Evolutionary conservation across 2,797 vertebrate genomes (phyloP).

Genomic region (Peromyscus attwateri): DNA sequence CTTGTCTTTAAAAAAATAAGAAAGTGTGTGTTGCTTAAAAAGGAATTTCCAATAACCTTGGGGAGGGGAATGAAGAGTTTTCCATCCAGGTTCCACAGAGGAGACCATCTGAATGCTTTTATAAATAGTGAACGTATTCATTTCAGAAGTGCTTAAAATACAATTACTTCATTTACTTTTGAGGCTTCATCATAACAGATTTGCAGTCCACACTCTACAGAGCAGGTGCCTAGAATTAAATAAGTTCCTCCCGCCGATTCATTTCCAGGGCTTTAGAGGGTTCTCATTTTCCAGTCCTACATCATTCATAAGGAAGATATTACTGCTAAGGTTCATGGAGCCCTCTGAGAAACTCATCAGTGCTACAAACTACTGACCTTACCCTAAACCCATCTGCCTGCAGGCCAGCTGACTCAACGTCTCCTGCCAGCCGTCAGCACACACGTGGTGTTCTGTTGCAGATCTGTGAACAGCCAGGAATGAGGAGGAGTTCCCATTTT

Average conservation of each 20-base stretch:
- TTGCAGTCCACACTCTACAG: slow-evolving; percentile 21
- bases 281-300: neutral
- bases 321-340: neutral
- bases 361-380: slow-evolving; percentile 95
- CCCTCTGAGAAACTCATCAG: slow-evolving; percentile 83
- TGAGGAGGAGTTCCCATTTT: slow-evolving; percentile 86
- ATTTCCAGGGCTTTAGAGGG: neutral
- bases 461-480: slow-evolving; percentile 91
- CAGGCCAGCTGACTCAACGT: slow-evolving; percentile 93
- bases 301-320: slow-evolving; percentile 13
- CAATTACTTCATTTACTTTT: slow-evolving; percentile 67
- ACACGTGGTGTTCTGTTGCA: slow-evolving; percentile 92
- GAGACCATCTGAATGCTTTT: slow-evolving; percentile 51
- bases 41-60: slow-evolving; percentile 43
- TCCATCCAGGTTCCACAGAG: neutral
- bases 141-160: slow-evolving; percentile 65
- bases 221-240: slow-evolving; percentile 69
- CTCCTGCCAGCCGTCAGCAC: slow-evolving; percentile 94
- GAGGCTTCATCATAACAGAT: slow-evolving; percentile 12
- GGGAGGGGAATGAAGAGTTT: neutral
- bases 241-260: neutral
- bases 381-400: slow-evolving; percentile 97
- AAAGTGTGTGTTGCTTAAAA: slow-evolving; percentile 40
- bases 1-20: neutral
- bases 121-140: slow-evolving; percentile 58